Conservation (phyloP, 2,797 vertebrate genomes). For the Epinephelus malabaricus region DNA sequence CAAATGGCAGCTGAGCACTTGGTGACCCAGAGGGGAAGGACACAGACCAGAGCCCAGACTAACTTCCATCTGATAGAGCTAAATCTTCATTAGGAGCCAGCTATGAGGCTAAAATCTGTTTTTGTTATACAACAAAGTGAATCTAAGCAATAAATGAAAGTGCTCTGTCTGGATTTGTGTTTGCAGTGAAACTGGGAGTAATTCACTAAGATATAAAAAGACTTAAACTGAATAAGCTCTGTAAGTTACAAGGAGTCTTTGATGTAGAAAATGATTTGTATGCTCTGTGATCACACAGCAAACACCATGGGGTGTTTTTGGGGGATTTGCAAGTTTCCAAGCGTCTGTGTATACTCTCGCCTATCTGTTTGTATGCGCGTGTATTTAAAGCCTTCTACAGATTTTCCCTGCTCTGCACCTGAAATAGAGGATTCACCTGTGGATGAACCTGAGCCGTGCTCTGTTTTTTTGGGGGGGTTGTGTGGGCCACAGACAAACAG, state of each 20-base stretch:
- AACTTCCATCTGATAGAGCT: conserved; percentile 38
- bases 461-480: conserved; percentile 31
- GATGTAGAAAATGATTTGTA: conserved; percentile 75
- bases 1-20: conserved; percentile 67
- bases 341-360: conserved; percentile 54
- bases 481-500: conserved; percentile 65
- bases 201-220: conserved; percentile 60
- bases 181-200: conserved; percentile 37
- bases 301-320: conserved; percentile 67
- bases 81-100: conserved; percentile 49
- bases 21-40: conserved; percentile 59
- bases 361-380: conserved; percentile 34
- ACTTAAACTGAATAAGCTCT: conserved; percentile 64
- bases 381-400: conserved; percentile 43
- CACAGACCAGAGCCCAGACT: conserved; percentile 34
- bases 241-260: conserved; percentile 66
- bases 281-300: conserved; percentile 74
- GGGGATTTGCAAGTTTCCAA: conserved; percentile 59
- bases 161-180: conserved; percentile 57
- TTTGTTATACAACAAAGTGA: conserved; percentile 40
- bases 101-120: conserved; percentile 42
- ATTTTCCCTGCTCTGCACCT: conserved; percentile 64
- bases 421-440: conserved; percentile 78
- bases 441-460: conserved; percentile 70
- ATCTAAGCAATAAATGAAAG: conserved; percentile 38